Evolutionary conservation across 1,140 invertebrate genomes (phyloP).

Genomic region (Zaprionus capensis): DNA sequence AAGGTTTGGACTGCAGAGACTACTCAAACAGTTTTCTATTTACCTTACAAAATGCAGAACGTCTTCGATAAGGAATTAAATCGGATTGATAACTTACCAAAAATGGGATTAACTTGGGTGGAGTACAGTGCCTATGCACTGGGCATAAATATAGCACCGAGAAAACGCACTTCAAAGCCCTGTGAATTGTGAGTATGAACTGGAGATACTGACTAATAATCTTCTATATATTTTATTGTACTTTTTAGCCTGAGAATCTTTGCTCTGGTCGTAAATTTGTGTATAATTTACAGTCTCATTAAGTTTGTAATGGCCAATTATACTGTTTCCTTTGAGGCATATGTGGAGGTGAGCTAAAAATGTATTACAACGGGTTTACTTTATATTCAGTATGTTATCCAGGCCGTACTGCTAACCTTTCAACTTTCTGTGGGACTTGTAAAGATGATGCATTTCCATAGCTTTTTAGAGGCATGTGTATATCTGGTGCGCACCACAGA

Average conservation of each 20-base stretch:
- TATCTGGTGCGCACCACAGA: slow-evolving; percentile 52
- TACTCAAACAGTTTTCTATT: slow-evolving; percentile 39
- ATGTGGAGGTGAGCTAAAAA: slow-evolving; percentile 53
- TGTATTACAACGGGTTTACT: neutral
- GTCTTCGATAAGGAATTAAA: slow-evolving; percentile 55
- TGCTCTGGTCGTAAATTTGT: slow-evolving; percentile 50
- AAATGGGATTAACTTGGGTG: slow-evolving; percentile 61
- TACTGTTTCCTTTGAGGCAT: slow-evolving; percentile 63
- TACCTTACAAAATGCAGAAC: slow-evolving; percentile 51
- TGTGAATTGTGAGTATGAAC: slow-evolving; percentile 47
- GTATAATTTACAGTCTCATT: slow-evolving; percentile 61
- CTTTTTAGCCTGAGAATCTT: slow-evolving; percentile 35
- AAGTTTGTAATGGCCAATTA: slow-evolving; percentile 59
- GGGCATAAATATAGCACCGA: slow-evolving; percentile 62
- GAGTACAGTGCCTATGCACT: slow-evolving; percentile 60
- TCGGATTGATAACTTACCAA: slow-evolving; percentile 55
- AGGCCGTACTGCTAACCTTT: slow-evolving; percentile 66
- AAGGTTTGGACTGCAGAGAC: slow-evolving; percentile 5
- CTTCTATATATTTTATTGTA: neutral
- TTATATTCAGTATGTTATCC: neutral
- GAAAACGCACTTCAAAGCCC: slow-evolving; percentile 59
- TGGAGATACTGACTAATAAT: neutral
- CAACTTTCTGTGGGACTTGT: slow-evolving; percentile 63
- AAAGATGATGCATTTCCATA: slow-evolving; percentile 63
- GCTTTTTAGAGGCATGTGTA: slow-evolving; percentile 32